phyloP scores from a whole-genome alignment of 2,113 vertebrate genomes.

The Sula dactylatra region DNA sequence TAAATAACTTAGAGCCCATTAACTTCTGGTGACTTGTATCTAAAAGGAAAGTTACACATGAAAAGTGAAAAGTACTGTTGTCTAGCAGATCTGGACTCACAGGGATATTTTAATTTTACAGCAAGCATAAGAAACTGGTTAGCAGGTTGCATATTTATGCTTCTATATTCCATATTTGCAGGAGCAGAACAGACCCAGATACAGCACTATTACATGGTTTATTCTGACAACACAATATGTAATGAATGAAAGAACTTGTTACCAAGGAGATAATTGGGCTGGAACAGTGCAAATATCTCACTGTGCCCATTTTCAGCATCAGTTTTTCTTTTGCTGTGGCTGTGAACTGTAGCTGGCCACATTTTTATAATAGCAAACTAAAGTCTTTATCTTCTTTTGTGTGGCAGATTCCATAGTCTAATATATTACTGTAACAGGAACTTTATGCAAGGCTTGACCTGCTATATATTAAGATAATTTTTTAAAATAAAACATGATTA shows the following conservation, averaged over 20 bases:
- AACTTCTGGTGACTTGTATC: background rate
- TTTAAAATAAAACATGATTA: background rate
- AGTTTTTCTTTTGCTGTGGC: conserved; percentile 26
- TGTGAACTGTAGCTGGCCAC: background rate
- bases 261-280: conserved; percentile 66
- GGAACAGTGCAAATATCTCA: conserved; percentile 49
- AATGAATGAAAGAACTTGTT: conserved; percentile 52
- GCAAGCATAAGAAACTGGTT: background rate
- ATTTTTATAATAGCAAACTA: background rate
- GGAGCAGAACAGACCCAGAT: background rate
- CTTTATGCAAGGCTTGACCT: background rate
- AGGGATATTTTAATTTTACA: background rate
- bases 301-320: conserved; percentile 43
- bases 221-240: conserved; percentile 55
- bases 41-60: background rate
- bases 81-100: background rate
- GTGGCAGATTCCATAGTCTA: background rate
- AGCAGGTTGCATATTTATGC: background rate
- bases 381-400: background rate
- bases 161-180: background rate
- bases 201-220: conserved; percentile 31
- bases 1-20: background rate
- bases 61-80: background rate
- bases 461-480: background rate
- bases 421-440: background rate